These are phyloP conservation scores for Nemotelus nigrinus DNA, from an alignment of 2,888 invertebrate species.

Conservation along the genomic window DNA sequence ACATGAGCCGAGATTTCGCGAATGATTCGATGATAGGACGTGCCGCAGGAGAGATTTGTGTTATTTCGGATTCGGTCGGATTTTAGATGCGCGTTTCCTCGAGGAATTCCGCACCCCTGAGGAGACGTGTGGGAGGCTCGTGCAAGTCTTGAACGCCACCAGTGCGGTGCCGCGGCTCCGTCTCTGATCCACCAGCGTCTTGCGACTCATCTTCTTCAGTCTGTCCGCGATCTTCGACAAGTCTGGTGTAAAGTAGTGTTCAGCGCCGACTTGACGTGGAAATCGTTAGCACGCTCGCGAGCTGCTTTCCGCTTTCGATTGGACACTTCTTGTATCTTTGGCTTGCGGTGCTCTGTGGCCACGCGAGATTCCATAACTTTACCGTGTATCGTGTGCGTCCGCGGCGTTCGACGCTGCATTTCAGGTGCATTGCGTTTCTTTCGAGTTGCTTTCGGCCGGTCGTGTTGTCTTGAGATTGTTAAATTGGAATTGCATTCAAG, in stretches of 20 bases:
- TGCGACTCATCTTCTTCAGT: constrained; percentile 35
- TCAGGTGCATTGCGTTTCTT: constrained; percentile 4
- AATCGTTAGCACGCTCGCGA: constrained; percentile 33
- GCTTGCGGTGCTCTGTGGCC: neutral
- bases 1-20: neutral
- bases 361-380: neutral
- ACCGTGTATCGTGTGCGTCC: constrained; percentile 12
- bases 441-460: neutral
- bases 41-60: constrained; percentile 10
- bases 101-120: neutral
- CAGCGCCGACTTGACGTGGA: constrained; percentile 15
- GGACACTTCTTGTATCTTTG: neutral
- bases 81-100: constrained; percentile 27
- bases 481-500: neutral
- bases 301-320: neutral
- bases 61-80: neutral
- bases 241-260: constrained; percentile 31
- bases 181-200: constrained; percentile 30
- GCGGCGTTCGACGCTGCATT: neutral
- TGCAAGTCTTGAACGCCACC: neutral
- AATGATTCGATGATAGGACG: neutral
- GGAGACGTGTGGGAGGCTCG: constrained; percentile 4
- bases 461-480: constrained; percentile 5
- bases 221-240: constrained; percentile 39
- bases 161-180: constrained; percentile 5